Evolutionary conservation across 2,888 invertebrate genomes (phyloP).

Genomic region (Steinernema hermaphroditum): DNA sequence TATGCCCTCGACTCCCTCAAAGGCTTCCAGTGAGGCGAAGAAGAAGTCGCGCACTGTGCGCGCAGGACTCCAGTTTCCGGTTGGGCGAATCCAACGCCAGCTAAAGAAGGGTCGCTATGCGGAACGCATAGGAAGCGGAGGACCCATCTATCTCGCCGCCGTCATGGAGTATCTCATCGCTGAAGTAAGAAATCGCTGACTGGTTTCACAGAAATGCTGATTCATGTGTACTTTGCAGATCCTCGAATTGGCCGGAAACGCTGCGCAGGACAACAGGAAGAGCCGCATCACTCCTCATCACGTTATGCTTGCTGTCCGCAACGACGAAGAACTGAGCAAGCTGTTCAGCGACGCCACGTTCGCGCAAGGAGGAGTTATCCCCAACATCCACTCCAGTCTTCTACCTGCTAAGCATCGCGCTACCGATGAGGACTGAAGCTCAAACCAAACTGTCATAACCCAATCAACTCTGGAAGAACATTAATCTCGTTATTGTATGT

Average conservation of each 20-base stretch:
- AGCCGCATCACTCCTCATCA: slow-evolving; percentile 19
- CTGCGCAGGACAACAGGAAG: slow-evolving; percentile 7
- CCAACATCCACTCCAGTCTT: background rate
- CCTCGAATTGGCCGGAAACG: slow-evolving; percentile 26
- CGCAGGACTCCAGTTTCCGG: background rate
- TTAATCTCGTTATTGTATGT: no score
- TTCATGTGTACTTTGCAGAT: background rate
- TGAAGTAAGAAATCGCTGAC: background rate
- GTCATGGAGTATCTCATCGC: slow-evolving; percentile 11
- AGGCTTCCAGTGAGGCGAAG: no score
- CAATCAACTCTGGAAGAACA: no score
- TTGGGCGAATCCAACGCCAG: background rate
- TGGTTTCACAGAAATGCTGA: no score
- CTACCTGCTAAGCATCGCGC: background rate
- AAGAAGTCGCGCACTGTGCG: no score
- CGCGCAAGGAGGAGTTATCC: slow-evolving; percentile 21
- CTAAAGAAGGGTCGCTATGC: slow-evolving; percentile 5
- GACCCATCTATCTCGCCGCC: background rate
- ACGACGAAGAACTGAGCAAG: slow-evolving; percentile 31
- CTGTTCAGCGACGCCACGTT: slow-evolving; percentile 18
- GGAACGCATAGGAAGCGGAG: background rate
- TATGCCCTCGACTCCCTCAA: no score
- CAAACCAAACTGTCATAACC: no score
- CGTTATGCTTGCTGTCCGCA: slow-evolving; percentile 22
- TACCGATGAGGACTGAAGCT: no score